Base-by-base conservation (phyloP, 2,797 vertebrate genomes). In the Lepilemur septentrionalis region DNA sequence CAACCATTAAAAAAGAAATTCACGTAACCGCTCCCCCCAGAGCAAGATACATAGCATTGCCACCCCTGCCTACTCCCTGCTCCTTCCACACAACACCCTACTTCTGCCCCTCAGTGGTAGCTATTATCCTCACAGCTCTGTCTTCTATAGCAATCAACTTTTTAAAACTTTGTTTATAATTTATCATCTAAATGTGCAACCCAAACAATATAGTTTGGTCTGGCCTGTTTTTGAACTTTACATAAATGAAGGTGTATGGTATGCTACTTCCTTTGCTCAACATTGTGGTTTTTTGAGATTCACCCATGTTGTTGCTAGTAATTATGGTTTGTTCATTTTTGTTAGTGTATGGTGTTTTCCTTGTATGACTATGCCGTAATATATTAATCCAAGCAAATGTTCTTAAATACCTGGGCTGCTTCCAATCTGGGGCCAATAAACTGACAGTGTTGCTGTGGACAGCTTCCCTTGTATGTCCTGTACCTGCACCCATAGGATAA, bases 311-410 rank as follows among this genome's bases (percentile, higher is more conserved):
- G n/a, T 70, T 70, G 73, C 28, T 30, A 89, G 0, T 92, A 52
- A 76, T 87, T 67, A 63, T 0, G n/a, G 75, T 38, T 76, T 79
- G 15, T 38, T 90, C 35, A 10, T 48, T 85, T 89, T 79, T 65
- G 50, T 57, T 79, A 87, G 46, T 69, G 4, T 75, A 2, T 80
- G 23, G 18, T 50, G 69, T 38, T 94, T 76, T 35, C 23, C 48
- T 94, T 92, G 20, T 46, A 69, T 23, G 38, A 93, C 50, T 57
- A 48, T 23, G 43, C 61, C 41, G 46, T 78, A 43, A 78, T 76
- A 84, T 75, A 32, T 78, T 91, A 73, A 95, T 52, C 41, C 32
- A 75, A 69, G 4, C 1, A 46, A 28, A 85, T 70, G 57, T 75
- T 69, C 20, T 35, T 65, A 83, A 92, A 22, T 80, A 35, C 22